Percentiles rank a stretch among this genome's conserved stretches.
phyloP scores from a whole-genome alignment of 2,113 vertebrate species.

The Lepus europaeus region DNA sequence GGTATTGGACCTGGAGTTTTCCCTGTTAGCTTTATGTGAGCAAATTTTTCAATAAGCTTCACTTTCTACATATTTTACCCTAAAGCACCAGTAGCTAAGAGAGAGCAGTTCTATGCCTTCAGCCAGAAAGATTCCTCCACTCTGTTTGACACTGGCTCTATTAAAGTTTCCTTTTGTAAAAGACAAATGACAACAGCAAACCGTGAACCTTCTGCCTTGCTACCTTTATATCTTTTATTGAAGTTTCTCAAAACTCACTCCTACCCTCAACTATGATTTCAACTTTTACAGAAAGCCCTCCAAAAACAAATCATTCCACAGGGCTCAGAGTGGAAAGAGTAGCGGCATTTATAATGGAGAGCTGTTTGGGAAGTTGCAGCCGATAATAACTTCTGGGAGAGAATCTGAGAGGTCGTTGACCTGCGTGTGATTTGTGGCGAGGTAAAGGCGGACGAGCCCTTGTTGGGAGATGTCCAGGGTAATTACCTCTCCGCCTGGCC shows the following conservation, averaged over 20 bases:
- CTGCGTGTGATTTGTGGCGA: background rate
- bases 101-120: background rate
- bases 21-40: background rate
- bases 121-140: background rate
- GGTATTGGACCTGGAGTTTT: background rate
- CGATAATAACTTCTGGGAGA: conserved; percentile 19
- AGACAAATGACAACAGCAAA: background rate
- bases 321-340: background rate
- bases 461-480: background rate
- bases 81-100: background rate
- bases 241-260: conserved; percentile 21
- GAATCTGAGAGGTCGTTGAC: background rate
- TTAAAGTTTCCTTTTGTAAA: background rate
- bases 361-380: background rate
- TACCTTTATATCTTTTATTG: conserved; percentile 31
- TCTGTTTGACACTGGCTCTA: background rate
- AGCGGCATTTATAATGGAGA: background rate
- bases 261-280: conserved; percentile 26
- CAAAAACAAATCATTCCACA: background rate
- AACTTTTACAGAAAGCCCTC: conserved; percentile 35
- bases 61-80: background rate
- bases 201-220: background rate
- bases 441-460: background rate
- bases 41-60: background rate
- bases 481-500: background rate